These are phyloP conservation scores for Phataginus tetradactyla DNA, from an alignment of 2,797 vertebrate species.

Conservation along the genomic window DNA sequence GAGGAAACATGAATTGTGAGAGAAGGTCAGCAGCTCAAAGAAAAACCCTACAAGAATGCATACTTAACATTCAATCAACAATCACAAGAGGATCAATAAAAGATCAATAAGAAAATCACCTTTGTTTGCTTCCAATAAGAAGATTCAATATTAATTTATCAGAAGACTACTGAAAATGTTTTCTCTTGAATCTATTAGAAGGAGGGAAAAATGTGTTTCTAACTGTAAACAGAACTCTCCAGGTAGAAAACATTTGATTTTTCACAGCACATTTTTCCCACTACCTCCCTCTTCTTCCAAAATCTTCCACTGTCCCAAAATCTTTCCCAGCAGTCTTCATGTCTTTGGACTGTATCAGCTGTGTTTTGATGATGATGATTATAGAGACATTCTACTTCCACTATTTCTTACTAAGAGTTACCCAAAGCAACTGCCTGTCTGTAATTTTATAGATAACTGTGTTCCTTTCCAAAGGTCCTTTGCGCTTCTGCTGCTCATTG, in stretches of 20 bases:
- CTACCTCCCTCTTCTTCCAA: no score
- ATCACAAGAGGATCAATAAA: slow-evolving; percentile 7
- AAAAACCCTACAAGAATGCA: slow-evolving; percentile 1
- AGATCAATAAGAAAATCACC: slow-evolving; percentile 22
- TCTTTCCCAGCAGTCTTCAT: background rate
- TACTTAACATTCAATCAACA: background rate
- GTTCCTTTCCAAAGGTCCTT: slow-evolving; percentile 33
- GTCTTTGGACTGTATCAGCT: background rate
- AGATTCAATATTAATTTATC: background rate
- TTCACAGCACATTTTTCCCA: background rate
- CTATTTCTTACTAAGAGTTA: slow-evolving; percentile 34
- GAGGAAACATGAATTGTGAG: background rate
- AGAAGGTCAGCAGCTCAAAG: slow-evolving; percentile 12
- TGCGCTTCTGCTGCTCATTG: background rate
- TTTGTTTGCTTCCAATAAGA: slow-evolving; percentile 15
- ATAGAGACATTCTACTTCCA: background rate
- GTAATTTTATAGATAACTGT: slow-evolving; percentile 27
- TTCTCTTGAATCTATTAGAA: slow-evolving; percentile 25
- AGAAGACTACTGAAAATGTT: slow-evolving; percentile 9
- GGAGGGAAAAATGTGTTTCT: slow-evolving; percentile 23
- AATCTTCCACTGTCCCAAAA: no score
- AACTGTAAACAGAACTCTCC: background rate
- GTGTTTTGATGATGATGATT: background rate
- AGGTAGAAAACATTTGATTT: slow-evolving; percentile 38
- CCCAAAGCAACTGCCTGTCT: background rate